Evolutionary conservation across 2,888 invertebrate species (phyloP).

Genomic region (Norana najaformis): DNA sequence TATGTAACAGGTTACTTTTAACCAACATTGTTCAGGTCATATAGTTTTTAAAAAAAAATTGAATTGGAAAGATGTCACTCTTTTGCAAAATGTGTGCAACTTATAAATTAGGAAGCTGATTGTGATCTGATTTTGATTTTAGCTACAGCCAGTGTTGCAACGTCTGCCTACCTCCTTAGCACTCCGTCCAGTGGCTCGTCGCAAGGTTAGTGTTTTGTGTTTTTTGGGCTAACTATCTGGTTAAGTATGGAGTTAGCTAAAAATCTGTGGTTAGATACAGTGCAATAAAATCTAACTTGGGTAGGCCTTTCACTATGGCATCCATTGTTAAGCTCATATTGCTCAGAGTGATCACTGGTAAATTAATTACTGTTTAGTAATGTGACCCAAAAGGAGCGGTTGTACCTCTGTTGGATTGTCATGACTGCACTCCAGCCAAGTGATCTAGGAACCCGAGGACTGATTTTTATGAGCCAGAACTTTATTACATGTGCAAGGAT

Average conservation of each 20-base stretch:
- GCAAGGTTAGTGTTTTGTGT: not conserved
- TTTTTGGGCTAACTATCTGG: not conserved
- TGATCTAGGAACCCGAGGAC: too few relatives aligned
- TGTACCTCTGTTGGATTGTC: too few relatives aligned
- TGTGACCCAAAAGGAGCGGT: not conserved
- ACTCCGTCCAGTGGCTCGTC: not conserved
- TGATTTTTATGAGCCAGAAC: too few relatives aligned
- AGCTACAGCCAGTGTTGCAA: not conserved
- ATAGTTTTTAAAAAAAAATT: not conserved
- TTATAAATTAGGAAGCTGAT: not conserved
- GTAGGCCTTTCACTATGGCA: too few relatives aligned
- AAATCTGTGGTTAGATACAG: too few relatives aligned
- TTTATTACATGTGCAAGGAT: too few relatives aligned
- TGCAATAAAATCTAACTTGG: not conserved
- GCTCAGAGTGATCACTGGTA: too few relatives aligned
- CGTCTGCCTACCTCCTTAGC: not conserved
- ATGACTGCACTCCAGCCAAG: too few relatives aligned
- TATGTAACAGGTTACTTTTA: not conserved
- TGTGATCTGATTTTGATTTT: not conserved
- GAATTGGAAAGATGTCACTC: not conserved
- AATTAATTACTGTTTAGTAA: too few relatives aligned
- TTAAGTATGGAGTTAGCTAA: not conserved
- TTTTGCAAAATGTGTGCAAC: too few relatives aligned
- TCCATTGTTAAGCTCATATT: too few relatives aligned
- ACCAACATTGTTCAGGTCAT: not conserved